Base-by-base conservation (phyloP, 2,113 vertebrate species). In the Megaleporinus macrocephalus region DNA sequence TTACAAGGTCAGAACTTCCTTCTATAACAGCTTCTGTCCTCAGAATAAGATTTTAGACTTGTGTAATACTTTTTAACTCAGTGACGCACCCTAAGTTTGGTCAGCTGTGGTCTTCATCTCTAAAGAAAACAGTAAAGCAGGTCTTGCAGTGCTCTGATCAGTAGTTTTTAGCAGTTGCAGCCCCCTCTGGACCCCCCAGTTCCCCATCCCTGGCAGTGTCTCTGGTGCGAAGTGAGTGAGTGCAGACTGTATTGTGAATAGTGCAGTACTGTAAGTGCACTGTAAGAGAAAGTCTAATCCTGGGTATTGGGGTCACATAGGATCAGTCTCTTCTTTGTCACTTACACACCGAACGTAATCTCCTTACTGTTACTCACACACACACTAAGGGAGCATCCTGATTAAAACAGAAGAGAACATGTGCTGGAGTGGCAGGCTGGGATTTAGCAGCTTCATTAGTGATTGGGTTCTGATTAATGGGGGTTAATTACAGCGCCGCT, bases 241-340 rank as follows among this genome's bases (percentile, higher is more conserved):
- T 15, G 49, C 1, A 14, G 16, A 7, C 14, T 4, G 13, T 2
- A 51, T 16, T 55, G 76, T 44, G 5, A 51, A 51, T 18, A 3
- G 49, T 51, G 49, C 49, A 15, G 41, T 0, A 70, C 75, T 77
- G 18, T 20, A 41, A 30, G 63, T 70, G 65, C 57, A 30, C 29
- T 9, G 65, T 82, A 53, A 55, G 76, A 79, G 53, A 69, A 85
- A 90, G 55, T 84, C 47, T 68, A 93, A 89, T 87, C 89, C 80
- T 62, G 81, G 86, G 89, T 91, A 94, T 92, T 94, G 87, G 86
- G 93, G 93, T 94, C 93, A 94, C 82, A 88, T 30, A 83, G 89
- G 89, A 92, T 93, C 88, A 91, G 87, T 89, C 76, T 86, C 83
- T 86, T 80, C 59, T 61, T 49, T 78, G 53, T 79, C 79, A 61